Evolutionary conservation across 2,888 invertebrate species (phyloP).

Genomic region (Pasiphila rectangulata): DNA sequence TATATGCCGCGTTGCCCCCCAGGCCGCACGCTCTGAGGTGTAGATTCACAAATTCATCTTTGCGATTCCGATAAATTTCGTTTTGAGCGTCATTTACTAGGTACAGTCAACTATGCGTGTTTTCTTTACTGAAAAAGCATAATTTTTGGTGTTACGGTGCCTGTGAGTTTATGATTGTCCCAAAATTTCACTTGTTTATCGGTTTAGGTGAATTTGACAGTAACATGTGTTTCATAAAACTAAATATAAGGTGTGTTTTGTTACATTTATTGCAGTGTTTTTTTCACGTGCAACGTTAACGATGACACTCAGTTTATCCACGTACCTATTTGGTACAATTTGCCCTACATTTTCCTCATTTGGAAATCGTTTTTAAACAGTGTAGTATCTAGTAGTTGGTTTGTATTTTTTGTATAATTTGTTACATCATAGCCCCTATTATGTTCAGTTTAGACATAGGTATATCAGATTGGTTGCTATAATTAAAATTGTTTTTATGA

Average conservation of each 20-base stretch:
- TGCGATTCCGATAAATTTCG: conserved; percentile 45
- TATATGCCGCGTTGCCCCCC: conserved; percentile 52
- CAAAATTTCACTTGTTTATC: conserved; percentile 13
- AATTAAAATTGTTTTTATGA: conserved; percentile 18
- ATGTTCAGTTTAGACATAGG: not conserved
- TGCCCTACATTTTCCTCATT: conserved; percentile 19
- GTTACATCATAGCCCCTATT: too few relatives aligned
- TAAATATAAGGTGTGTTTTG: conserved; percentile 29
- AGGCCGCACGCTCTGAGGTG: conserved; percentile 38
- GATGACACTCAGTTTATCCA: conserved; percentile 37
- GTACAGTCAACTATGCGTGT: conserved; percentile 11
- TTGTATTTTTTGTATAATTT: conserved; percentile 1
- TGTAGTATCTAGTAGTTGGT: not conserved
- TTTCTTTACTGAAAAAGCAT: not conserved
- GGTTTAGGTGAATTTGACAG: conserved; percentile 17
- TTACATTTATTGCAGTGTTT: conserved; percentile 24
- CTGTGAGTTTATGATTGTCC: conserved; percentile 11
- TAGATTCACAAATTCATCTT: conserved; percentile 43
- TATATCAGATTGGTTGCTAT: not conserved
- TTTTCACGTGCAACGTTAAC: conserved; percentile 39
- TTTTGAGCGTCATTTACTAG: conserved; percentile 25
- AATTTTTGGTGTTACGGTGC: conserved; percentile 22
- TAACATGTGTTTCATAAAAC: conserved; percentile 23
- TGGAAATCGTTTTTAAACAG: conserved; percentile 7
- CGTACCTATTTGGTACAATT: conserved; percentile 32